Evolutionary conservation across 1,140 invertebrate species (phyloP).

Genomic region (Drosophila insularis): DNA sequence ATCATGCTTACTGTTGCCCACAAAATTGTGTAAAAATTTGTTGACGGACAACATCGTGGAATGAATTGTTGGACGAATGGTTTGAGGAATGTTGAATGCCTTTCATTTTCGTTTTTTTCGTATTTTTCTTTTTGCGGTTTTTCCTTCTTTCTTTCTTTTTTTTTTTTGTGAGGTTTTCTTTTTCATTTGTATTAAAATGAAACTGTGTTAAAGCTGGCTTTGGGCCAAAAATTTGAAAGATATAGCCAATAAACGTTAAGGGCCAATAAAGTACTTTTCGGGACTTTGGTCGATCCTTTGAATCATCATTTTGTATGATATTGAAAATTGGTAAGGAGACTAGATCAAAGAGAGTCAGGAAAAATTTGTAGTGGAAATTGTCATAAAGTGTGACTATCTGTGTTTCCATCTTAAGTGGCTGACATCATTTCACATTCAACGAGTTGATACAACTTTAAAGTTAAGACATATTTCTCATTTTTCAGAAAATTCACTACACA

Average conservation of each 20-base stretch:
- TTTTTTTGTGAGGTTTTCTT: neutral
- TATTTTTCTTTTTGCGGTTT: neutral
- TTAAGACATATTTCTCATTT: too few species aligned
- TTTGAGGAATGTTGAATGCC: neutral
- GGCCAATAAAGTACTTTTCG: slow-evolving; percentile 2
- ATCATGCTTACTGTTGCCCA: slow-evolving; percentile 65
- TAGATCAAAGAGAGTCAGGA: too few species aligned
- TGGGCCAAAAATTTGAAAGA: neutral
- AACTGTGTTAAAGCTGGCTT: slow-evolving; percentile 3
- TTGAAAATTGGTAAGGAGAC: too few species aligned
- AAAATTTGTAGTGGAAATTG: too few species aligned
- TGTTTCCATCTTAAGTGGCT: too few species aligned
- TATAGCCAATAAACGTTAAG: slow-evolving; percentile 3
- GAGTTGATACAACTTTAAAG: too few species aligned
- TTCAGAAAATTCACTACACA: too few species aligned
- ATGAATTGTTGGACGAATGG: slow-evolving; percentile 32
- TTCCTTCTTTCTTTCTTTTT: neutral
- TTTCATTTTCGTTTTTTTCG: neutral
- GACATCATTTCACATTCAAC: too few species aligned
- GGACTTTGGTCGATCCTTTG: neutral
- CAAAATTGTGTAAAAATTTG: slow-evolving; percentile 59
- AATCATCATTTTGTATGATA: too few species aligned
- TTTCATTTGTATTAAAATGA: slow-evolving; percentile 4
- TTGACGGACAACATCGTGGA: slow-evolving; percentile 32
- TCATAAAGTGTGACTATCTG: too few species aligned